A percentile compares a stretch with the other conserved stretches of the same genome.
Conservation (phyloP, 2,888 invertebrate species). For the Dasysyrphus tricinctus region DNA sequence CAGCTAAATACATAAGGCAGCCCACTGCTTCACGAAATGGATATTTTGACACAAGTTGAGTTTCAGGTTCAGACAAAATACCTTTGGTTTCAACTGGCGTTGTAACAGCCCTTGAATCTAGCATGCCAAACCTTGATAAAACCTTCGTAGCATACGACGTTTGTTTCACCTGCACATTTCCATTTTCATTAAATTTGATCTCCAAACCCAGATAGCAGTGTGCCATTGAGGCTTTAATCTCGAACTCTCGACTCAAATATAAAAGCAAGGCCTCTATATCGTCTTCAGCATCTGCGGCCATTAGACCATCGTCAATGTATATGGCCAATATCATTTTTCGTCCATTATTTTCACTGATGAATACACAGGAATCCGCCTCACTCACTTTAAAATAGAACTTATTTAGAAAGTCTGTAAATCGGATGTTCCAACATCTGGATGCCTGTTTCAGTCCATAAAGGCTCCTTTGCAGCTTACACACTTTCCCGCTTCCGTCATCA, state of each 20-base stretch:
- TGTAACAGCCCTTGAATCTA: conserved; percentile 32
- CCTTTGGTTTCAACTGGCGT: conserved; percentile 24
- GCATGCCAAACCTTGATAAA: conserved; percentile 30
- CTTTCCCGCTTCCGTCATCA: conserved; percentile 55
- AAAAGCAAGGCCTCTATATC: conserved; percentile 2
- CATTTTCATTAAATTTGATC: not conserved
- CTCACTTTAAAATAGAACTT: conserved; percentile 49
- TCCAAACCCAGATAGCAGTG: conserved; percentile 21
- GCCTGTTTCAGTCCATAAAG: conserved; percentile 48
- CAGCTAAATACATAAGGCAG: conserved; percentile 51
- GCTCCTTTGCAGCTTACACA: conserved; percentile 59
- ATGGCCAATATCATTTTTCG: not conserved
- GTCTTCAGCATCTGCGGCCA: not conserved
- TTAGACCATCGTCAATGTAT: not conserved
- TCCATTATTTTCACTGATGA: not conserved
- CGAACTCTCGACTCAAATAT: conserved; percentile 21
- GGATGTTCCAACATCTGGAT: conserved; percentile 41
- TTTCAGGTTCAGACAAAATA: no score
- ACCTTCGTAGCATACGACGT: conserved; percentile 16
- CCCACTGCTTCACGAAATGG: conserved; percentile 46
- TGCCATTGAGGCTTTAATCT: conserved; percentile 10
- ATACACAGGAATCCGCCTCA: conserved; percentile 39
- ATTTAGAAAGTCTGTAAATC: conserved; percentile 7
- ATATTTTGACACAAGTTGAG: conserved; percentile 7
- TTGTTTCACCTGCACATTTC: conserved; percentile 12